Evolutionary conservation across 2,113 vertebrate species (phyloP).

Genomic region (Pseudorasbora parva): DNA sequence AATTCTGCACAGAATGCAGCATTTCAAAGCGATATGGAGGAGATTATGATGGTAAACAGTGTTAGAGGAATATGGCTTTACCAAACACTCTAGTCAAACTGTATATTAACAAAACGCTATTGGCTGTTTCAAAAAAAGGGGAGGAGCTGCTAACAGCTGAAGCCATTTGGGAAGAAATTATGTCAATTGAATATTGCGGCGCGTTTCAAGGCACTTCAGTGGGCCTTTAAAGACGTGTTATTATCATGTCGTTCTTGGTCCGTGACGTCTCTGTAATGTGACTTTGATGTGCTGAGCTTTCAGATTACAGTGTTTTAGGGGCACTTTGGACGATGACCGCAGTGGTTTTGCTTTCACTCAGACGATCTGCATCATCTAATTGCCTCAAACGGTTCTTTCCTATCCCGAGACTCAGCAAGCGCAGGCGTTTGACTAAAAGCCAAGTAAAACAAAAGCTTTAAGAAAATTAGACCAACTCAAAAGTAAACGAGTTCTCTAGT

Average conservation of each 20-base stretch:
- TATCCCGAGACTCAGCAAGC: not conserved
- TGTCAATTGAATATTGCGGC: too few relatives aligned
- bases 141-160: too few relatives aligned
- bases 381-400: slow-evolving; percentile 3
- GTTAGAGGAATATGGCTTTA: too few relatives aligned
- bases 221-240: not conserved
- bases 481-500: not conserved
- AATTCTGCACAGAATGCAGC: too few relatives aligned
- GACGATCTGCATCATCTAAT: slow-evolving; percentile 32
- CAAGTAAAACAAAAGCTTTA: not conserved
- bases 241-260: not conserved
- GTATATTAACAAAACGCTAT: too few relatives aligned
- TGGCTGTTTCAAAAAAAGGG: too few relatives aligned
- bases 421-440: not conserved
- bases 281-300: not conserved
- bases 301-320: not conserved
- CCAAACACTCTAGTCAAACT: too few relatives aligned
- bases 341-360: slow-evolving; percentile 24
- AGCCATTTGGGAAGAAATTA: too few relatives aligned
- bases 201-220: too few relatives aligned
- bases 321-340: not conserved
- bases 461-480: not conserved
- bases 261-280: not conserved
- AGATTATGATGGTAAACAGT: too few relatives aligned
- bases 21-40: too few relatives aligned